Evolutionary conservation across 2,797 vertebrate genomes (phyloP).

Genomic region (Dallia pectoralis): DNA sequence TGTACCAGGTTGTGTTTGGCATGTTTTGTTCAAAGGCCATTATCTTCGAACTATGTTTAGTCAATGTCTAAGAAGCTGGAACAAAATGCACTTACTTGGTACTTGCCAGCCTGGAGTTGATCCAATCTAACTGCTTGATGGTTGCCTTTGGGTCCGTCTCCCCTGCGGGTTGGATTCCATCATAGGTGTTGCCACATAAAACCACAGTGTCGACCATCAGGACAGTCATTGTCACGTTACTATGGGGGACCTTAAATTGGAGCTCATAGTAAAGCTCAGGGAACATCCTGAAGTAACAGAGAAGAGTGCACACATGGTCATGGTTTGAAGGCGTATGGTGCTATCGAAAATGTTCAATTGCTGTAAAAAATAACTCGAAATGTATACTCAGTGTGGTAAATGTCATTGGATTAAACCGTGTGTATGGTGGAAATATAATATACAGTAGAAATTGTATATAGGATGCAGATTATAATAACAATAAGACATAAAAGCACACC

Average conservation of each 20-base stretch:
- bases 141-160: conserved; percentile 48
- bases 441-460: background rate
- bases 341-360: background rate
- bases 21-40: background rate
- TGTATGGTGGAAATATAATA: background rate
- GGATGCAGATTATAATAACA: background rate
- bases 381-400: background rate
- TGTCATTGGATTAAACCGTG: background rate
- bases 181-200: conserved; percentile 69
- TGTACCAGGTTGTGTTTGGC: background rate
- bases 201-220: conserved; percentile 71
- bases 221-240: conserved; percentile 56
- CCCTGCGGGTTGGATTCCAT: conserved; percentile 49
- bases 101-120: conserved; percentile 49
- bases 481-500: too few relatives aligned
- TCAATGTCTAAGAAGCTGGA: background rate
- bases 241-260: conserved; percentile 53
- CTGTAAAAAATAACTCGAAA: background rate
- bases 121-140: conserved; percentile 63
- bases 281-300: conserved; percentile 55
- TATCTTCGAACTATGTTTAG: background rate
- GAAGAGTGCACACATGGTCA: background rate
- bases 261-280: conserved; percentile 66
- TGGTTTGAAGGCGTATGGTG: background rate
- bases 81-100: conserved; percentile 46